Conservation (phyloP, 2,113 vertebrate species). For the Brienomyrus brachyistius region DNA sequence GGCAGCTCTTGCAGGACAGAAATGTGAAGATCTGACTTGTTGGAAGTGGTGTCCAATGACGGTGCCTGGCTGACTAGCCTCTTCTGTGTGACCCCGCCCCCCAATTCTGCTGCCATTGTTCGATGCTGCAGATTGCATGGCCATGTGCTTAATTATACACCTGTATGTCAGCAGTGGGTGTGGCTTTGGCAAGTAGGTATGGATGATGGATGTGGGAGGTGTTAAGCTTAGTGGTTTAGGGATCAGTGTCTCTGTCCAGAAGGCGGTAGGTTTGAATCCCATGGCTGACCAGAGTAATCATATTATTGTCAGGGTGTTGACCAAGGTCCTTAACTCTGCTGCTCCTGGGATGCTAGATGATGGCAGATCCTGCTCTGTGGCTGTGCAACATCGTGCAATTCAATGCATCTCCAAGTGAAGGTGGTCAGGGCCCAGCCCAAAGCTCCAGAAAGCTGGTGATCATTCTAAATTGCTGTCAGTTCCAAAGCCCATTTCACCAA, state of each 20-base stretch:
- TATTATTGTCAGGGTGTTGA: not conserved
- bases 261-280: not conserved
- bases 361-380: not conserved
- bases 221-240: not conserved
- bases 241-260: not conserved
- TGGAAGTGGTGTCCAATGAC: not conserved
- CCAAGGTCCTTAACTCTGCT: not conserved
- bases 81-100: not conserved
- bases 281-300: not conserved
- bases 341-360: not conserved
- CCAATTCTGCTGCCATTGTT: not conserved
- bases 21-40: not conserved
- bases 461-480: not conserved
- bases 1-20: not conserved
- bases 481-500: not conserved
- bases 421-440: slow-evolving; percentile 15
- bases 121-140: not conserved
- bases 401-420: not conserved
- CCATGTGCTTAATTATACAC: not conserved
- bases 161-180: not conserved
- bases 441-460: not conserved
- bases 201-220: not conserved
- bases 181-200: not conserved
- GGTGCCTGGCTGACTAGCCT: not conserved
- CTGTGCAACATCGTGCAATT: not conserved